These are phyloP conservation scores for Catostomus latipinnis DNA, from an alignment of 2,797 vertebrate genomes.

Conservation along the genomic window DNA sequence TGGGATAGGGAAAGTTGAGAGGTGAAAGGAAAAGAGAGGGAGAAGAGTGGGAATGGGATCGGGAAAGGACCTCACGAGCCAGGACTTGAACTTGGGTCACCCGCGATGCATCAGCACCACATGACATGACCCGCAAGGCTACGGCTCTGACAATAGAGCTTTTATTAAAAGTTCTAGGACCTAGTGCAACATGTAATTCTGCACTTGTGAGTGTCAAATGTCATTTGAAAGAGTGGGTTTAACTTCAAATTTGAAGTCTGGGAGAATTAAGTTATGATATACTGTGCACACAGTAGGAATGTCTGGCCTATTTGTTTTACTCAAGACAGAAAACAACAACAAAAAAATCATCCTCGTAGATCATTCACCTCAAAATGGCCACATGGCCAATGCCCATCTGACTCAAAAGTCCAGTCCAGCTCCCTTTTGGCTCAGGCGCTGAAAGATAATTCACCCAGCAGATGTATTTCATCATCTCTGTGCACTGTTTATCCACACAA, in stretches of 20 bases:
- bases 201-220: neutral
- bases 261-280: constrained; percentile 12
- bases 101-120: too few species aligned
- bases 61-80: too few species aligned
- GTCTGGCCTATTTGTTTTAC: constrained; percentile 18
- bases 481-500: constrained; percentile 16
- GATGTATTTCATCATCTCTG: constrained; percentile 38
- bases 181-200: neutral
- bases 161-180: neutral
- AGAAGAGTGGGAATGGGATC: too few species aligned
- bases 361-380: constrained; percentile 8
- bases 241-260: constrained; percentile 16
- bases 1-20: too few species aligned
- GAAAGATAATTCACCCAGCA: constrained; percentile 37
- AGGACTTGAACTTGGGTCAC: too few species aligned
- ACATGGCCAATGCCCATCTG: constrained; percentile 20
- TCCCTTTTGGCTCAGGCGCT: constrained; percentile 16
- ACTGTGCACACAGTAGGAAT: neutral
- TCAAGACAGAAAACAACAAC: neutral
- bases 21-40: too few species aligned
- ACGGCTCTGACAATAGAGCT: neutral
- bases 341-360: constrained; percentile 15
- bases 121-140: too few species aligned
- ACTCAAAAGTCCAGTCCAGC: constrained; percentile 8
- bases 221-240: neutral